Evolutionary conservation across 2,888 invertebrate genomes (phyloP).

Genomic region (Tenthredo distinguenda): DNA sequence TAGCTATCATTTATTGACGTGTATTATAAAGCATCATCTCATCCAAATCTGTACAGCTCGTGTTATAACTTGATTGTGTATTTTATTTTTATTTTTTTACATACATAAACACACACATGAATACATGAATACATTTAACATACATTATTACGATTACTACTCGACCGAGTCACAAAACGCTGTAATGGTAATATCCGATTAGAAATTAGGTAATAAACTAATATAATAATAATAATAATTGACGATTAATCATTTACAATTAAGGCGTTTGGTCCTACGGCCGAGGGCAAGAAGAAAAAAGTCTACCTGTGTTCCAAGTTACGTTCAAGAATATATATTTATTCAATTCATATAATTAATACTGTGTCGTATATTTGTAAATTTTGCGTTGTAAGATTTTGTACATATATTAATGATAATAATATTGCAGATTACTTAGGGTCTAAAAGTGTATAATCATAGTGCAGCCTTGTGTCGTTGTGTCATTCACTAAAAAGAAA

Average conservation of each 20-base stretch:
- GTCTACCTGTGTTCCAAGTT: slow-evolving; percentile 47
- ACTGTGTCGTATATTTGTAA: slow-evolving; percentile 76
- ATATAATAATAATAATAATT: slow-evolving; percentile 31
- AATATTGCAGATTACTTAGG: slow-evolving; percentile 35
- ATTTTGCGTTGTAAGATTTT: slow-evolving; percentile 79
- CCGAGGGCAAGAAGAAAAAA: slow-evolving; percentile 11
- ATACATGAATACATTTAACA: slow-evolving; percentile 1
- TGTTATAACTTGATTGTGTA: slow-evolving; percentile 45
- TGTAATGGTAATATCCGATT: slow-evolving; percentile 40
- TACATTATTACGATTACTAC: neutral
- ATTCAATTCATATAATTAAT: neutral
- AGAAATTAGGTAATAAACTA: slow-evolving; percentile 5
- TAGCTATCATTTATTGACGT: slow-evolving; percentile 54
- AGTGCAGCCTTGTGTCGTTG: slow-evolving; percentile 49
- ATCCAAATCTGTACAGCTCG: slow-evolving; percentile 56
- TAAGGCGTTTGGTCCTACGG: slow-evolving; percentile 22
- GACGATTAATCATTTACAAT: slow-evolving; percentile 23
- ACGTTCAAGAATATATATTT: slow-evolving; percentile 60
- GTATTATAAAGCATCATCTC: slow-evolving; percentile 55
- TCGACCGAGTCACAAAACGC: slow-evolving; percentile 43
- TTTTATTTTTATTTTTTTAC: slow-evolving; percentile 45
- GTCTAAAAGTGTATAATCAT: slow-evolving; percentile 18
- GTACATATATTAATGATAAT: slow-evolving; percentile 71
- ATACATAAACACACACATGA: slow-evolving; percentile 7
- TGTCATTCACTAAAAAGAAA: slow-evolving; percentile 37